Evolutionary conservation across 2,113 vertebrate species (phyloP).

Genomic region (Periophthalmodon schlosseri): DNA sequence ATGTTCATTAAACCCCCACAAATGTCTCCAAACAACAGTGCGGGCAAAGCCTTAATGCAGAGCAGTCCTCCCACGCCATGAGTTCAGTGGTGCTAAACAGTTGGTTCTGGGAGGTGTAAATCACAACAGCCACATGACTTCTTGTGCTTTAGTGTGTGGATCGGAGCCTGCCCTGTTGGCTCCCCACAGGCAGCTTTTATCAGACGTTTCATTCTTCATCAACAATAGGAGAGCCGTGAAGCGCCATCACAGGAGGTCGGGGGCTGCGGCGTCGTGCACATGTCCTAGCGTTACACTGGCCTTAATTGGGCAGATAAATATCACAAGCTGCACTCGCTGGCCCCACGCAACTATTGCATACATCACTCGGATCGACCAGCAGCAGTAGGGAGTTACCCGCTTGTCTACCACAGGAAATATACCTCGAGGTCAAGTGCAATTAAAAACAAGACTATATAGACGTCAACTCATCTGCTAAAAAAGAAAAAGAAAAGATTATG

Average conservation of each 20-base stretch:
- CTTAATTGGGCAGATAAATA: constrained; percentile 79
- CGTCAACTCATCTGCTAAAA: no score
- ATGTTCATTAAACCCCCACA: neutral
- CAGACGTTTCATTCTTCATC: constrained; percentile 50
- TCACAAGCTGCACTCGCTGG: constrained; percentile 55
- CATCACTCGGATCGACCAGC: constrained; percentile 59
- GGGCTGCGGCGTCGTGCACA: constrained; percentile 51
- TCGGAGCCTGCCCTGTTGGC: constrained; percentile 16
- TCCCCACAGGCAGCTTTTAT: constrained; percentile 40
- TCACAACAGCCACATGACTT: constrained; percentile 49
- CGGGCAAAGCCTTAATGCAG: constrained; percentile 19
- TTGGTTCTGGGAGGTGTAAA: constrained; percentile 52
- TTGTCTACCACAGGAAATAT: constrained; percentile 47
- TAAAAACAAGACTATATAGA: constrained; percentile 36
- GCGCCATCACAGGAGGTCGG: constrained; percentile 44
- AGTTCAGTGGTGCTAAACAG: constrained; percentile 49
- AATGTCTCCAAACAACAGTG: constrained; percentile 4
- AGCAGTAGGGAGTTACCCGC: constrained; percentile 45
- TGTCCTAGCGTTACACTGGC: constrained; percentile 53
- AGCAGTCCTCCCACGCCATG: constrained; percentile 11
- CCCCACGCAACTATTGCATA: constrained; percentile 56
- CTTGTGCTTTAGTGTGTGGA: constrained; percentile 33
- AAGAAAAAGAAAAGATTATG: no score
- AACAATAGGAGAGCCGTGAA: constrained; percentile 43
- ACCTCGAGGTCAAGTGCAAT: constrained; percentile 52